Evolutionary conservation across 2,797 vertebrate species (phyloP).

Genomic region (Coluber constrictor): DNA sequence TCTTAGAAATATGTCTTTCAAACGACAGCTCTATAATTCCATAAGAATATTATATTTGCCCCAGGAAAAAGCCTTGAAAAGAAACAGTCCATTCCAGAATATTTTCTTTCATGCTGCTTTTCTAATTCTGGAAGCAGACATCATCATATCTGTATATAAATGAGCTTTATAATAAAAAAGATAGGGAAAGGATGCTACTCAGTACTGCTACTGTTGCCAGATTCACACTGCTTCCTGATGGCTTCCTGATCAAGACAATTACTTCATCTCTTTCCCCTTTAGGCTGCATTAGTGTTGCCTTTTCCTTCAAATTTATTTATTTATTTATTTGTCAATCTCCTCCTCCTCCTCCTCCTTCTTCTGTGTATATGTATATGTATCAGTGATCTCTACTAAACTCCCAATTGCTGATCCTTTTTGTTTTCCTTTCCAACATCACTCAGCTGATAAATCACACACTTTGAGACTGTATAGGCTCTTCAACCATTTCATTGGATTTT

Average conservation of each 20-base stretch:
- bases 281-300: neutral
- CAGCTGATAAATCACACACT: neutral
- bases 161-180: neutral
- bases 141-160: neutral
- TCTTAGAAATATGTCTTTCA: neutral
- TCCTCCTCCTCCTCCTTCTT: too few species aligned
- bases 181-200: neutral
- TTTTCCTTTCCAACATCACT: neutral
- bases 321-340: too few species aligned
- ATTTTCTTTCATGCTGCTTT: neutral
- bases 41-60: neutral
- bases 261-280: neutral
- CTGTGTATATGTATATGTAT: too few species aligned
- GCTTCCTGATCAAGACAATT: neutral
- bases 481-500: too few species aligned
- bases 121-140: neutral
- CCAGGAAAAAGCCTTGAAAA: neutral
- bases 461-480: neutral
- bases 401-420: neutral
- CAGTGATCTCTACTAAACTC: neutral
- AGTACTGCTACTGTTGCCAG: neutral
- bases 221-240: neutral
- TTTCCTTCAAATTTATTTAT: neutral
- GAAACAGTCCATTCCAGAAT: neutral
- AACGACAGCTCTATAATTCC: neutral